These are phyloP conservation scores for Phylloscopus whistleri DNA, from an alignment of 2,113 vertebrate genomes.

Conservation along the genomic window DNA sequence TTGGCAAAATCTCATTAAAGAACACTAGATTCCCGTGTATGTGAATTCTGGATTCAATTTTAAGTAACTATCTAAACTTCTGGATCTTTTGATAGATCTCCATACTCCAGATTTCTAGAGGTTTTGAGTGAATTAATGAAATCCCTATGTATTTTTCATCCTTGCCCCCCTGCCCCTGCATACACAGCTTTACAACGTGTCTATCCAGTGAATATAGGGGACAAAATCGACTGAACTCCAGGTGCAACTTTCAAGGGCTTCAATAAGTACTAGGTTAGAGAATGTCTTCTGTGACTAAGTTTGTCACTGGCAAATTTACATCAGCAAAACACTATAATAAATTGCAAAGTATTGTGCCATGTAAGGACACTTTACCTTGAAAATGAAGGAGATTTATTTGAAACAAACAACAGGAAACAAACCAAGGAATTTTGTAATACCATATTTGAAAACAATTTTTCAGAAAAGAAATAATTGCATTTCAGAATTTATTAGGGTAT, in stretches of 20 bases:
- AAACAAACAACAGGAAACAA: not conserved
- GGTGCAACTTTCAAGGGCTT: not conserved
- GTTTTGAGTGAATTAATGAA: not conserved
- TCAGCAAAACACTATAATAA: not conserved
- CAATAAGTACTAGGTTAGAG: not conserved
- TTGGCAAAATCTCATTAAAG: not conserved
- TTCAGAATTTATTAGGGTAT: constrained; percentile 18
- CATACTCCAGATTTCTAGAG: not conserved
- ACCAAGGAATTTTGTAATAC: not conserved
- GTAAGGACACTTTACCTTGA: not conserved
- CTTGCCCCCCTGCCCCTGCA: not conserved
- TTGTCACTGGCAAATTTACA: not conserved
- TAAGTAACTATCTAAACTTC: not conserved
- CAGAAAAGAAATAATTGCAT: not conserved
- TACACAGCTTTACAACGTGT: not conserved
- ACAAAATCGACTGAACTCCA: not conserved
- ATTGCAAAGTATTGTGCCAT: not conserved
- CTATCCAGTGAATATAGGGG: not conserved
- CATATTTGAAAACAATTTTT: not conserved
- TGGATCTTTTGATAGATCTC: not conserved
- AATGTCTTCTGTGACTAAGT: not conserved
- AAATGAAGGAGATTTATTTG: not conserved
- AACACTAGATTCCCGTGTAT: not conserved
- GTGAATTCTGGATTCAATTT: not conserved
- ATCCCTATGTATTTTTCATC: not conserved